Conservation (phyloP, 2,113 vertebrate genomes). For the Calypte anna region DNA sequence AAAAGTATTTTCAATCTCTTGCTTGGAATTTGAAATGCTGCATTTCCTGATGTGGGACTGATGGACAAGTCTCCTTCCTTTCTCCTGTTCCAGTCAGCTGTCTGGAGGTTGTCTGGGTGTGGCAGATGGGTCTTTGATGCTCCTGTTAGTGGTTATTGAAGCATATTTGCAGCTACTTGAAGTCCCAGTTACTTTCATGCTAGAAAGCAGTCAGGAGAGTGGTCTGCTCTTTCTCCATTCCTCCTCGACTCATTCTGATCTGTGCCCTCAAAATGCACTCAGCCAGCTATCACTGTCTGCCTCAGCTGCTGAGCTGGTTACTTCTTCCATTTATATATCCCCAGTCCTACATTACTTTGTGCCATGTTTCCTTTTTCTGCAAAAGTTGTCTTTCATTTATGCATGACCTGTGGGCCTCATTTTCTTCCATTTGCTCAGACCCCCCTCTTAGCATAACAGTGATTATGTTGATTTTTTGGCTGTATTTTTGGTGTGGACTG, state of each 20-base stretch:
- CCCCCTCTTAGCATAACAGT: not conserved
- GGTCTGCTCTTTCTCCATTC: not conserved
- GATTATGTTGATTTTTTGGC: not conserved
- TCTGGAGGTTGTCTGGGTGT: not conserved
- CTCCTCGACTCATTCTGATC: not conserved
- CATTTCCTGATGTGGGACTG: not conserved
- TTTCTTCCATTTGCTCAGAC: not conserved
- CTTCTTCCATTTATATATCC: not conserved
- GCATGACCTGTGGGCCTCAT: not conserved
- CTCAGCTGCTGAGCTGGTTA: not conserved
- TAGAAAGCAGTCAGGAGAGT: not conserved
- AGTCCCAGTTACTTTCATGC: not conserved
- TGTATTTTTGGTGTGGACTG: not conserved
- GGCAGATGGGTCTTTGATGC: not conserved
- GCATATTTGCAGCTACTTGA: not conserved
- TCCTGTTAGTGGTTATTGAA: not conserved
- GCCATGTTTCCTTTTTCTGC: not conserved
- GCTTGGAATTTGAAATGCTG: not conserved
- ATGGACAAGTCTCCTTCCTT: not conserved
- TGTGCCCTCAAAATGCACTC: not conserved
- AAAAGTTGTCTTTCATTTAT: not conserved
- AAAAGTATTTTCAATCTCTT: not conserved
- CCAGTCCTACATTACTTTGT: not conserved
- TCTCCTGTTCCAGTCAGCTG: not conserved
- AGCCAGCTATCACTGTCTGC: not conserved